Base-by-base conservation (phyloP, 2,113 vertebrate species). In the Okapia johnstoni region DNA sequence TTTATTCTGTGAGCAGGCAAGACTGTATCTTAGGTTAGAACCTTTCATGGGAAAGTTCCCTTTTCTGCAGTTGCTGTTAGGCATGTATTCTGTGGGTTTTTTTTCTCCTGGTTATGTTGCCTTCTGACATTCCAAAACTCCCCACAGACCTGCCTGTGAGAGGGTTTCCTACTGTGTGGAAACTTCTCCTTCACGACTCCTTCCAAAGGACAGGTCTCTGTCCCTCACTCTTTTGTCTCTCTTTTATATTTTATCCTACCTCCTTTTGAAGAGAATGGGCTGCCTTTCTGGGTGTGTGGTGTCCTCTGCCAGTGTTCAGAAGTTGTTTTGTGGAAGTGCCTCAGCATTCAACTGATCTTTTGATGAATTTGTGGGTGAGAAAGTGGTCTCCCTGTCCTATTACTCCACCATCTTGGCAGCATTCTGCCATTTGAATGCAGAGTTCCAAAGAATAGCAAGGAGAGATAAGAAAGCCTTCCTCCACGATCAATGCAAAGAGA, bases 1-100 rank as follows among this genome's bases (percentile, higher is more conserved):
- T 66, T 66, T 66, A 33, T 11, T 66, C 63, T 66, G 63, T 70
- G 63, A 70, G 63, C 63, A 70, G n/a, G n/a, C n/a, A 70, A 36
- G 63, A 70, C n/a, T 36, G 8, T 66, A 66, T 66, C 33, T 66
- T 66, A 36, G 33, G 8, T 21, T 66, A 66, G 8, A 36, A n/a
- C 63, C 16, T 36, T 66, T 66, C 63, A 66, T 4, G 63, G 63
- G n/a, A 66, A 66, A 5, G 33, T 66, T 66, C 63, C 33, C 17
- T 66, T 66, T 66, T 36, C 63, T 66, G 63, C 17, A 5, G 9
- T 66, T 36, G 4, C 1, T 0, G 8, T 36, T 66, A 19, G 33
- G 8, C 0, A 0, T 66, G n/a, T 36, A 66, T 36, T 66, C n/a
- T 66, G 33, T 66, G 17, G 17, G 17, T 0, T 10, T 21, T 15